Base-by-base conservation (phyloP, 2,113 vertebrate species). In the Andinoacara biseriatus region DNA sequence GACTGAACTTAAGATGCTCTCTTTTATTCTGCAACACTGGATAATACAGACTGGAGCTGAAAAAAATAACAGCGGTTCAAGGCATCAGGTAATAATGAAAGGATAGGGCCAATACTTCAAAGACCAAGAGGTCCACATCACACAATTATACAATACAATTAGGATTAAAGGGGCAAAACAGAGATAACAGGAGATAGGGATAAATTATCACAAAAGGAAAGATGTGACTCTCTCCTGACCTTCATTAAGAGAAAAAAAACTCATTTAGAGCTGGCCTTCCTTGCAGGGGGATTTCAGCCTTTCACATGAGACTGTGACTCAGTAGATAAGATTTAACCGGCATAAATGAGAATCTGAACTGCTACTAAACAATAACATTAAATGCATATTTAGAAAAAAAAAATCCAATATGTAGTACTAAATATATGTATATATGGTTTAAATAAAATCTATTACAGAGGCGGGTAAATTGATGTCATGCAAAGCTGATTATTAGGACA, bases 81-180 rank as follows among this genome's bases (percentile, higher is more conserved):
- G 92, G 92, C 93, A 91, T 91, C 91, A 85, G 86, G 86, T 93
- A 92, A 95, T 95, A 94, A 95, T 94, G 91, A 94, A 95, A 93
- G 92, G 89, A 95, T 90, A 92, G 94, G 94, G 94, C 89, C 93
- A 93, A 91, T 92, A 89, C 94, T 95, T 95, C 93, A 94, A 95
- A 95, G 94, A 95, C 92, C 84, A 91, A 62, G 46, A 90, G 90
- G 94, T 93, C 92, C 90, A 92, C 94, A 94, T 94, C 90, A 85
- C 94, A 95, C 94, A 95, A 95, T 95, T 95, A 94, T 95, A 94
- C 95, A 95, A 95, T 95, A 96, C 95, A 96, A 96, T 96, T 96
- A 96, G 95, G 95, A 96, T 96, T 96, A 96, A 95, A 95, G 94
- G 93, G 94, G 90, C 94, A 93, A 92, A 91, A 84, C 87, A 83